Conservation (phyloP, 2,888 invertebrate genomes). For the Gymnoscelis rufifasciata region DNA sequence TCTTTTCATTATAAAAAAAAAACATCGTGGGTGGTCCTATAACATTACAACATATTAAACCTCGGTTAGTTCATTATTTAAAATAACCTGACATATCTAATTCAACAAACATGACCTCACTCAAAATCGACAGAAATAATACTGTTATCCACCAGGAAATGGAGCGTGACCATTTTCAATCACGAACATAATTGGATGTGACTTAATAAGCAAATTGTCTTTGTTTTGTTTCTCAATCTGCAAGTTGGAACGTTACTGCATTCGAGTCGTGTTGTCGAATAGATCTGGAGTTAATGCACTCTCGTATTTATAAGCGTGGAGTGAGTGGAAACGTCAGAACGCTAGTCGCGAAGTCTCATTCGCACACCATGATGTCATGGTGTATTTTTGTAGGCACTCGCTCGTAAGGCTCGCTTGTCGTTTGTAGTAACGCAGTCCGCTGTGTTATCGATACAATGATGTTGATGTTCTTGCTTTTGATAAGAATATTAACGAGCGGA, state of each 20-base stretch:
- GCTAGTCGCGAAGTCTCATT: slow-evolving; percentile 50
- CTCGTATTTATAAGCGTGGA: slow-evolving; percentile 56
- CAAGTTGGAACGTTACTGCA: slow-evolving; percentile 35
- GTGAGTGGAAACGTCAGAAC: slow-evolving; percentile 45
- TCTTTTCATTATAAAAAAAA: too few relatives aligned
- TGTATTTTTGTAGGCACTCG: slow-evolving; percentile 68
- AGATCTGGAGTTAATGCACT: slow-evolving; percentile 67
- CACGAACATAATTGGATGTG: slow-evolving; percentile 28
- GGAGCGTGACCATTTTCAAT: slow-evolving; percentile 43
- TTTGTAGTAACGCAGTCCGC: slow-evolving; percentile 52
- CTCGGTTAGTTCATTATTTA: slow-evolving; percentile 19
- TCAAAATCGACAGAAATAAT: slow-evolving; percentile 38
- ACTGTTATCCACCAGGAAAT: slow-evolving; percentile 52
- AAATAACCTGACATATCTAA: slow-evolving; percentile 38
- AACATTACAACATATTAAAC: too few relatives aligned
- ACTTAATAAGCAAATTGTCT: slow-evolving; percentile 26
- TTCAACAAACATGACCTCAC: slow-evolving; percentile 48
- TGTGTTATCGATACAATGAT: slow-evolving; percentile 46
- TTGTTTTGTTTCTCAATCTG: slow-evolving; percentile 31
- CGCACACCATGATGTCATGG: slow-evolving; percentile 77
- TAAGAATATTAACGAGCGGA: slow-evolving; percentile 22
- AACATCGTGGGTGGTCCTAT: too few relatives aligned
- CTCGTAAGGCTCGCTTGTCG: slow-evolving; percentile 52
- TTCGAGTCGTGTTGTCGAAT: slow-evolving; percentile 46
- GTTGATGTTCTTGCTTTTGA: slow-evolving; percentile 34